Evolutionary conservation across 2,797 vertebrate species (phyloP), one percentile per base, ranked within the genome.

Genomic region (Lithobates sylvaticus): DNA sequence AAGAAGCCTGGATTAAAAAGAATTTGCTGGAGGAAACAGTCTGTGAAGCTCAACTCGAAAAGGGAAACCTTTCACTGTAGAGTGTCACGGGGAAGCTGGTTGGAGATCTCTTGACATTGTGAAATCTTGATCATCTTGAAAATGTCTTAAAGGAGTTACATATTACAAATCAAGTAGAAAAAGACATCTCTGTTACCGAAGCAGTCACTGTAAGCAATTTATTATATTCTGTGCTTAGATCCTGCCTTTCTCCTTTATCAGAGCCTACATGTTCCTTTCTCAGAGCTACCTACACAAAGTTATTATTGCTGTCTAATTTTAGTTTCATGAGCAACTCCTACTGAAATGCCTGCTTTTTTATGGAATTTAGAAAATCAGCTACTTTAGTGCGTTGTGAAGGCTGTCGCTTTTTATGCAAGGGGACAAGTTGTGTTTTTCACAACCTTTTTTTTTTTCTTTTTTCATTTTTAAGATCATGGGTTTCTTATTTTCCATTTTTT

Each of bases 241-340:
- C 16, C 34, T 42, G 44, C 26, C 42, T 58, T 10, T 72, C 67
- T 78, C 36, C 36, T 36, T 74, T 68, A 67, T 36, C 83, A 73
- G 68, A 78, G 50, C 69, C 75, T 64, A 78, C 83, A 50, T 85
- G 83, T 85, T 79, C 76, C 61, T 16, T 58, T 32, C 75, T 72
- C 76, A 85, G 54, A 26, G 58, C 84, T 79, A 61, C 84, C 84
- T 79, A 85, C 84, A 80, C 84, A 74, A 39, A 80, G 36, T 80
- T 50, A 79, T 85, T 85, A 79, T 80, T 85, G 79, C 76, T 32
- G 23, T 73, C 84, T 85, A 85, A 80, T 80, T 85, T 85, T 85
- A 85, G 70, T 73, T 74, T 47, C 77, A 39, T 29, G 76, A 85
- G 74, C 69, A 67, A 79, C 84, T 79, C 76, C 83, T 68, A 61